phyloP scores from a whole-genome alignment of 2,888 invertebrate species.

The Agrotis clavis region DNA sequence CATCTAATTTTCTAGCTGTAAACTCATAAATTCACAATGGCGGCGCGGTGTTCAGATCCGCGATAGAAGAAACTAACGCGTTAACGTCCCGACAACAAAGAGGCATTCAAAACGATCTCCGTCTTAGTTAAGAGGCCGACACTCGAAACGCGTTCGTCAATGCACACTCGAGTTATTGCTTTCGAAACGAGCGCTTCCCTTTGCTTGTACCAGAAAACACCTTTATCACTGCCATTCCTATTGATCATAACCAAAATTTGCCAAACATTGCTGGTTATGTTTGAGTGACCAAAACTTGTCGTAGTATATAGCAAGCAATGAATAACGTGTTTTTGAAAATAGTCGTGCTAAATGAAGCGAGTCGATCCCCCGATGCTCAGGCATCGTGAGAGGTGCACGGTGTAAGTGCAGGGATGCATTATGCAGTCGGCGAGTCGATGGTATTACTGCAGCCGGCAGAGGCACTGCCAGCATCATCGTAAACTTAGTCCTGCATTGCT shows the following conservation, averaged over 20 bases:
- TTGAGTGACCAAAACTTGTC: not conserved
- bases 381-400: slow-evolving; percentile 74
- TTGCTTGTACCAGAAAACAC: slow-evolving; percentile 62
- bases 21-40: slow-evolving; percentile 63
- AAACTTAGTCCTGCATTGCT: slow-evolving; percentile 80
- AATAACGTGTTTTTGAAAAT: not conserved
- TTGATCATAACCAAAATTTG: not conserved
- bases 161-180: slow-evolving; percentile 86
- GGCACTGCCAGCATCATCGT: slow-evolving; percentile 73
- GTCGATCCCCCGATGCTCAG: slow-evolving; percentile 68
- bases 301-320: slow-evolving; percentile 54
- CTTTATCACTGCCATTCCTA: not conserved
- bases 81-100: slow-evolving; percentile 76
- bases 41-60: slow-evolving; percentile 39
- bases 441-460: slow-evolving; percentile 73
- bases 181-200: slow-evolving; percentile 81
- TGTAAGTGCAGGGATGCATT: slow-evolving; percentile 85
- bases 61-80: slow-evolving; percentile 69
- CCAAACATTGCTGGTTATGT: slow-evolving; percentile 28
- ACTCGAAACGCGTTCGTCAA: slow-evolving; percentile 86
- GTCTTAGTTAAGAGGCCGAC: slow-evolving; percentile 84
- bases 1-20: slow-evolving; percentile 65
- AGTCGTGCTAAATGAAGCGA: slow-evolving; percentile 69
- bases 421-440: slow-evolving; percentile 81
- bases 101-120: slow-evolving; percentile 84